phyloP scores from a whole-genome alignment of 2,888 invertebrate genomes.

The Chloroclysta siterata region DNA sequence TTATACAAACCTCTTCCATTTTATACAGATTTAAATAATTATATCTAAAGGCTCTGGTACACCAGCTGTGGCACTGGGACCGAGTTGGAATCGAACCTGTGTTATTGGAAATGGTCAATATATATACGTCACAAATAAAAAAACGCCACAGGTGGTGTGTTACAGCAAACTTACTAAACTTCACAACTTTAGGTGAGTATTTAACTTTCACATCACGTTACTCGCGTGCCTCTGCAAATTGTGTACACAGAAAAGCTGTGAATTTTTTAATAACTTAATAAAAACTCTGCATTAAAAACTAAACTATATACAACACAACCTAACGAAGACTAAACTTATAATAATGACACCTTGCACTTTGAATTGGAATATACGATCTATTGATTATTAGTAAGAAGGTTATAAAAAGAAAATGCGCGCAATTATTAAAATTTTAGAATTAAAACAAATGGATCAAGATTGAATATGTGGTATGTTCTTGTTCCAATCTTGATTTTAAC shows the following conservation, averaged over 20 bases:
- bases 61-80: neutral
- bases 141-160: neutral
- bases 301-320: conserved; percentile 18
- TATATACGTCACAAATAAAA: neutral
- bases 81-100: neutral
- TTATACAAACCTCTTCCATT: conserved; percentile 7
- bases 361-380: conserved; percentile 18
- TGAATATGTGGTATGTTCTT: neutral
- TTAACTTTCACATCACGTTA: neutral
- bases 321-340: conserved; percentile 1
- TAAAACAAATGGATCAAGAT: conserved; percentile 13
- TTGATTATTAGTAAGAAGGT: conserved; percentile 8
- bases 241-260: neutral
- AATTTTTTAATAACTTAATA: conserved; percentile 21
- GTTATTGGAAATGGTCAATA: no score
- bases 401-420: conserved; percentile 5
- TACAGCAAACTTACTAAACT: conserved; percentile 1
- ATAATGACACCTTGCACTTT: conserved; percentile 28
- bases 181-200: conserved; percentile 5
- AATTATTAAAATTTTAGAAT: conserved; percentile 22
- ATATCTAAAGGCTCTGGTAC: neutral
- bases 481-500: neutral
- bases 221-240: neutral
- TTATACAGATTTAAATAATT: conserved; percentile 2
- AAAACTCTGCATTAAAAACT: conserved; percentile 24